Evolutionary conservation across 2,888 invertebrate species (phyloP).

Genomic region (Pandemis corylana): DNA sequence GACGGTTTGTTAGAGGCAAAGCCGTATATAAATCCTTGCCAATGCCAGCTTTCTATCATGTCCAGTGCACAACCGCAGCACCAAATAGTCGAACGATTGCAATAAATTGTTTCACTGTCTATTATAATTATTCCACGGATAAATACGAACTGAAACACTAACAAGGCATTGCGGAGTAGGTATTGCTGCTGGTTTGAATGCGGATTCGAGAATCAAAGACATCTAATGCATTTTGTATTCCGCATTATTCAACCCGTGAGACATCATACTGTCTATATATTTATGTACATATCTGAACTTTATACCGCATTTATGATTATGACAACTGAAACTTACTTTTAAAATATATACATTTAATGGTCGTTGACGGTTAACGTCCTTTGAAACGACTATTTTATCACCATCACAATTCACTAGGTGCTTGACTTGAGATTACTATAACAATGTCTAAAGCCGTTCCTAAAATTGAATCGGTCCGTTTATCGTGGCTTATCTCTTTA

Average conservation of each 20-base stretch:
- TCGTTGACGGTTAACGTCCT: slow-evolving; percentile 19
- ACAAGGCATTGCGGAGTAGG: slow-evolving; percentile 27
- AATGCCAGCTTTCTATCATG: slow-evolving; percentile 40
- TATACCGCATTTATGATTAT: no score
- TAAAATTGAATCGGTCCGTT: slow-evolving; percentile 37
- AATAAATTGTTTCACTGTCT: slow-evolving; percentile 31
- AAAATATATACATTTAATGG: no score
- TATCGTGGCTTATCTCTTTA: slow-evolving; percentile 38
- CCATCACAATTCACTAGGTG: slow-evolving; percentile 8
- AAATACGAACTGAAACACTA: slow-evolving; percentile 21
- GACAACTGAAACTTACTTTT: no score
- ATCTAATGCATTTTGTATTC: no score
- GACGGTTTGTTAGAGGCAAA: slow-evolving; percentile 16
- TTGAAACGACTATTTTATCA: slow-evolving; percentile 8
- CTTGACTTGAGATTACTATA: slow-evolving; percentile 28
- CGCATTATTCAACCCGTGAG: no score
- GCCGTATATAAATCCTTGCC: slow-evolving; percentile 34
- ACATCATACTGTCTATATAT: no score
- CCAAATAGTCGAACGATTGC: slow-evolving; percentile 16
- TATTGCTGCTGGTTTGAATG: slow-evolving; percentile 1
- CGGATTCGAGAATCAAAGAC: neutral
- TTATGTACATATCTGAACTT: no score
- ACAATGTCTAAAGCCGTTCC: slow-evolving; percentile 27
- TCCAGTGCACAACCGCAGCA: slow-evolving; percentile 30
- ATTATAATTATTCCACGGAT: slow-evolving; percentile 33